Evolutionary conservation across 1,140 invertebrate species (phyloP), one percentile per base, ranked within the genome.

Genomic region (Diplogasteroides magnus): DNA sequence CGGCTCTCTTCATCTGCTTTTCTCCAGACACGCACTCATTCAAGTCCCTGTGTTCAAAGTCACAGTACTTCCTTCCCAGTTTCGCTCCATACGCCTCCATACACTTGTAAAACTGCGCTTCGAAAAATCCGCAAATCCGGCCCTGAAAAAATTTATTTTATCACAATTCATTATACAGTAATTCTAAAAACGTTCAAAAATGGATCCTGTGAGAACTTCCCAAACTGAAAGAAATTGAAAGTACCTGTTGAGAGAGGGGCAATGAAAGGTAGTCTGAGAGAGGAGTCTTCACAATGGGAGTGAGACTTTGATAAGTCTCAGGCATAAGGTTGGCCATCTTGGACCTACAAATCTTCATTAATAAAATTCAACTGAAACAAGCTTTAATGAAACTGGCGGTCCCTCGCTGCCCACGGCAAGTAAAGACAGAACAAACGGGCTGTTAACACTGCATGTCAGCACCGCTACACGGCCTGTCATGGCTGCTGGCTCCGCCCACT

Each of bases 11-110:
- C 74, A 67, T 67, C 64, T 82, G 75, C 60, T 80, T 80, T n/a
- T 81, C 78, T 1, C 69, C 48, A n/a, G 73, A 74, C 25, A 80
- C 56, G 61, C 78, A 80, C 60, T 80, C 78, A 19, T 68, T 48
- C 29, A 72, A 80, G 57, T 80, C 78, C 19, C 78, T 71, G 64
- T 79, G 77, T 57, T 82, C 78, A 23, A 80, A 68, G 64, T 82
- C 79, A 31, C 79, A 82, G 60, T 80, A 76, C 25, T 73, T 70
- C 26, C 79, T 64, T 14, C 78, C 78, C 29, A 80, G 61, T 31
- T 76, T 76, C 2, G 74, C 69, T 29, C 78, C 78, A 58, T 74
- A 80, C 15, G 79, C 78, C 58, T 80, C 78, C 72, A 80, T 72
- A 64, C 78, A 80, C 23, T 70, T 67, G 55, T 78, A 80, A 48